These are phyloP conservation scores for Seriola dumerili DNA, from an alignment of 2,113 vertebrate genomes.

Conservation along the genomic window DNA sequence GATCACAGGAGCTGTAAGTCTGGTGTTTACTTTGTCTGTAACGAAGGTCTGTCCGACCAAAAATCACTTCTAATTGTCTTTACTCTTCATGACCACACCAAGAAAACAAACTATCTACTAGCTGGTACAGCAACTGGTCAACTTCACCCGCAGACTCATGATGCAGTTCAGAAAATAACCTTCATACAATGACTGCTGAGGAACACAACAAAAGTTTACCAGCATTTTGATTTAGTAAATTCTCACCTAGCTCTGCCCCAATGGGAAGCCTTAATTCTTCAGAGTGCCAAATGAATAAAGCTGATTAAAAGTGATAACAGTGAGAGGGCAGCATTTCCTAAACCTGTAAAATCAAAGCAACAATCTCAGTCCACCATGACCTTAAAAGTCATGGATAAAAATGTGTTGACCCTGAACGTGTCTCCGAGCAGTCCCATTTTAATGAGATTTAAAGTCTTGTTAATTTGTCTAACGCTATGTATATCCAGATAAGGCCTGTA, in stretches of 20 bases:
- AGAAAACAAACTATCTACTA: constrained; percentile 3
- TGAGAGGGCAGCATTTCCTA: background rate
- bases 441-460: background rate
- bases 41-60: background rate
- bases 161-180: constrained; percentile 2
- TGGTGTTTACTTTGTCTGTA: background rate
- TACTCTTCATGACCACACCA: background rate
- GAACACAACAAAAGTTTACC: background rate
- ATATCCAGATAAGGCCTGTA: background rate
- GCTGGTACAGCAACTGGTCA: background rate
- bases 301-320: constrained; percentile 22
- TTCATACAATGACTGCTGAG: background rate
- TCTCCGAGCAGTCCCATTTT: background rate
- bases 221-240: background rate
- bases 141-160: background rate
- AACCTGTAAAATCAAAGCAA: background rate
- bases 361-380: background rate
- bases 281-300: constrained; percentile 4
- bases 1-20: background rate
- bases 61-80: background rate
- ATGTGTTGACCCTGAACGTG: background rate
- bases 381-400: background rate
- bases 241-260: background rate
- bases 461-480: background rate
- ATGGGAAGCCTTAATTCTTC: constrained; percentile 1